A percentile compares a stretch with the other conserved stretches of the same genome.
phyloP scores from a whole-genome alignment of 2,113 vertebrate species.

The Trochalopteron elliotii region DNA sequence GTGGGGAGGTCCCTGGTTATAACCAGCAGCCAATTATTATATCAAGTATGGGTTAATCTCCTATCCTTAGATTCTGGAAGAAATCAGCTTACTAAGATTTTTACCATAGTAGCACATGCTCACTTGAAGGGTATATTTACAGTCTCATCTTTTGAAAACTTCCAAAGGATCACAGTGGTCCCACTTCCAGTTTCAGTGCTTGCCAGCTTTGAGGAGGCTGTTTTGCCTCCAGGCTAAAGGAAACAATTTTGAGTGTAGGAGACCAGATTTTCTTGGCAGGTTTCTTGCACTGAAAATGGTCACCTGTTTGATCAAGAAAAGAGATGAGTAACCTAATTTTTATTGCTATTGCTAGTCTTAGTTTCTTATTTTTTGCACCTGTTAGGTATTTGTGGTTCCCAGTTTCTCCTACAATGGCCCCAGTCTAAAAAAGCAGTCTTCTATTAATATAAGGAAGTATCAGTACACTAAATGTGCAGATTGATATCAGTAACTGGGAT shows the following conservation, averaged over 20 bases:
- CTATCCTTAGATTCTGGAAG: neutral
- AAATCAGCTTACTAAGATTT: neutral
- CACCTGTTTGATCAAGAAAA: neutral
- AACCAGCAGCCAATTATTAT: neutral
- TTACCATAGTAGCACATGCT: neutral
- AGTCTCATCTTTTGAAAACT: neutral
- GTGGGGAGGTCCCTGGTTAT: neutral
- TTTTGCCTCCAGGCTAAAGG: neutral
- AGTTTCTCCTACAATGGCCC: neutral
- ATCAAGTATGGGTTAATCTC: neutral
- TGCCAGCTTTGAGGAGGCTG: neutral
- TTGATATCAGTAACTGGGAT: neutral
- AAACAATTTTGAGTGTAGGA: neutral
- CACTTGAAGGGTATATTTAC: neutral
- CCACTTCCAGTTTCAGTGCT: neutral
- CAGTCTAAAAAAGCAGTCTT: neutral
- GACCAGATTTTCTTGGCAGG: neutral
- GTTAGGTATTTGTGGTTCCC: neutral
- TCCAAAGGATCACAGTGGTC: neutral
- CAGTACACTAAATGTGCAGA: fast-evolving
- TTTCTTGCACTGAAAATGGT: neutral
- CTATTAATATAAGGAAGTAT: neutral
- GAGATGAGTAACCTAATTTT: neutral
- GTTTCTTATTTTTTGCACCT: neutral
- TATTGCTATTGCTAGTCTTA: neutral